Evolutionary conservation across 2,797 vertebrate genomes (phyloP).

Genomic region (Pelobates cultripes): DNA sequence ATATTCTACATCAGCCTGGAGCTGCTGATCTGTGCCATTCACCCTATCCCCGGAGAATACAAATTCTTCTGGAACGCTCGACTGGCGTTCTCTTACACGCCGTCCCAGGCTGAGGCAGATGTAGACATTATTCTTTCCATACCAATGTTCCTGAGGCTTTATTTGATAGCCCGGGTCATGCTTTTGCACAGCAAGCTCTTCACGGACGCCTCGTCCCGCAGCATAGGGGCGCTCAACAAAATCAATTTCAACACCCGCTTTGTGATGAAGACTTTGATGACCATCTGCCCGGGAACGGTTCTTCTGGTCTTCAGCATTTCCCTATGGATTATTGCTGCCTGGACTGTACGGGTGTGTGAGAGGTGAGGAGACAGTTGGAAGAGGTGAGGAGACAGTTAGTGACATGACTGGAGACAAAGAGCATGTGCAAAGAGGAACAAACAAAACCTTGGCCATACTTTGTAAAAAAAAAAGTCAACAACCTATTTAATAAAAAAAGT

Average conservation of each 20-base stretch:
- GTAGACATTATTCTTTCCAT: constrained; percentile 98
- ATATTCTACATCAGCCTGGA: constrained; percentile 94
- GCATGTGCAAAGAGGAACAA: too few relatives aligned
- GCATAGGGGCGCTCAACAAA: constrained; percentile 88
- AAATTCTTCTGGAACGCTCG: constrained; percentile 94
- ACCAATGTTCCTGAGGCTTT: constrained; percentile 97
- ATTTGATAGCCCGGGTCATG: constrained; percentile 91
- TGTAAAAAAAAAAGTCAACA: too few relatives aligned
- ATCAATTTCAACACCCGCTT: constrained; percentile 99
- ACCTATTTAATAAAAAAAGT: too few relatives aligned
- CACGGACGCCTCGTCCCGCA: constrained; percentile 93
- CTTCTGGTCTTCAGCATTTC: constrained; percentile 98
- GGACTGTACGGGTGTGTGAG: constrained; percentile 96
- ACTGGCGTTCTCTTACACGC: constrained; percentile 92
- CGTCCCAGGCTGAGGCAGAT: constrained; percentile 90
- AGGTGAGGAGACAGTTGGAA: constrained; percentile 75
- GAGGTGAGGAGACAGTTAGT: too few relatives aligned
- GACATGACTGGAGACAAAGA: too few relatives aligned
- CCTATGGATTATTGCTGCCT: constrained; percentile 97
- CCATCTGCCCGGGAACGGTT: constrained; percentile 96
- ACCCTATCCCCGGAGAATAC: constrained; percentile 90
- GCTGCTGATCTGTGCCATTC: constrained; percentile 95
- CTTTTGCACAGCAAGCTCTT: constrained; percentile 85
- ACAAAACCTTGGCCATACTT: too few relatives aligned
- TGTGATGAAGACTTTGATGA: constrained; percentile 99